phyloP scores from a whole-genome alignment of 1,140 invertebrate species.

The Bactericera cockerelli region DNA sequence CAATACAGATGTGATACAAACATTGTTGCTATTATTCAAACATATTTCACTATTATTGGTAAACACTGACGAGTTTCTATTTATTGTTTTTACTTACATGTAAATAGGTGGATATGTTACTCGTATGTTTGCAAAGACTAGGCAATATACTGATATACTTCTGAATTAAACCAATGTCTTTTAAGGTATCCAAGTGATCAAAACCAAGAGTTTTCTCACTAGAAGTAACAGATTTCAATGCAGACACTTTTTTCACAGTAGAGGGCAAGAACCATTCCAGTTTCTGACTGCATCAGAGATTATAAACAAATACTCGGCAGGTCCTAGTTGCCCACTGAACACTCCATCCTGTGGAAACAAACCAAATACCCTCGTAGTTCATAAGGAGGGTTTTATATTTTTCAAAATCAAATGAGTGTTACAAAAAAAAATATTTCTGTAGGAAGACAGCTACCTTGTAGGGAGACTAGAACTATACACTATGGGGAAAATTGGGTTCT shows the following conservation, averaged over 20 bases:
- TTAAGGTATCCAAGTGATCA: conserved; percentile 18
- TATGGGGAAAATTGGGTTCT: too few species aligned
- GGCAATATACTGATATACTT: conserved; percentile 22
- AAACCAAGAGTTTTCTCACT: conserved; percentile 16
- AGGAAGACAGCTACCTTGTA: too few species aligned
- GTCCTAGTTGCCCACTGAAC: conserved; percentile 26
- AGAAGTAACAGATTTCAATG: conserved; percentile 13
- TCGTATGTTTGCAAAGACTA: conserved; percentile 23
- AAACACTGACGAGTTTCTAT: too few species aligned
- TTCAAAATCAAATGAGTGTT: too few species aligned
- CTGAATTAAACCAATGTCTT: conserved; percentile 17
- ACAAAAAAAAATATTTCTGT: too few species aligned
- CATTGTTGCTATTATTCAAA: too few species aligned
- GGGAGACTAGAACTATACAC: too few species aligned
- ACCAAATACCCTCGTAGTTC: too few species aligned
- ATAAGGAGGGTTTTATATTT: too few species aligned
- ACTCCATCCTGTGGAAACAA: conserved; percentile 20
- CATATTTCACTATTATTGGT: too few species aligned
- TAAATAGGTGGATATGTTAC: conserved; percentile 23
- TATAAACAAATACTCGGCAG: conserved; percentile 31
- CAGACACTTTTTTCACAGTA: conserved; percentile 16
- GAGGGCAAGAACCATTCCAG: conserved; percentile 25
- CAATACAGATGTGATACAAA: too few species aligned
- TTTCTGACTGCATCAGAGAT: conserved; percentile 33
- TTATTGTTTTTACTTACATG: conserved; percentile 24